Conservation (phyloP, 2,888 invertebrate species). For the Osedax fenrisi region DNA sequence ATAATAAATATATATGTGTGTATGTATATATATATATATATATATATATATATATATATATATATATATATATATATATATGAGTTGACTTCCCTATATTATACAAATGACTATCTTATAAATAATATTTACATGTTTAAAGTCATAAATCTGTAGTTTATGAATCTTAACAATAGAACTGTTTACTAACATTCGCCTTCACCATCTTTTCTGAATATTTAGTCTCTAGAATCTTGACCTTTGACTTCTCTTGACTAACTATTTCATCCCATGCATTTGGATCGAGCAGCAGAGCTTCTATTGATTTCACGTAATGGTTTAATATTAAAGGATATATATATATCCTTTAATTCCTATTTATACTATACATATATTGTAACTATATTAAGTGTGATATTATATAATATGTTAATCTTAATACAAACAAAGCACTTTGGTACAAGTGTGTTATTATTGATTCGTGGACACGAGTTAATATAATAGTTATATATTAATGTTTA, state of each 20-base stretch:
- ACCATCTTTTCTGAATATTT: slow-evolving; percentile 13
- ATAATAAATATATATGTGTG: not conserved
- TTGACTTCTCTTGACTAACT: slow-evolving; percentile 1
- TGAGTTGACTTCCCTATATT: not conserved
- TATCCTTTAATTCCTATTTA: too few relatives aligned
- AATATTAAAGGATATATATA: too few relatives aligned
- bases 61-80: not conserved
- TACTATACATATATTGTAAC: too few relatives aligned
- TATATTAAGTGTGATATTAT: too few relatives aligned
- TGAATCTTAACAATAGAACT: not conserved
- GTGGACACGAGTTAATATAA: too few relatives aligned
- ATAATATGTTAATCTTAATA: too few relatives aligned
- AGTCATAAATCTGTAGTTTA: not conserved
- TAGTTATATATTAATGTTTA: too few relatives aligned
- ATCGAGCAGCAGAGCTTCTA: slow-evolving; percentile 12
- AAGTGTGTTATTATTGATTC: too few relatives aligned
- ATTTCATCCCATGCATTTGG: slow-evolving; percentile 6
- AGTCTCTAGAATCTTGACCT: slow-evolving; percentile 4
- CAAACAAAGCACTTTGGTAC: too few relatives aligned
- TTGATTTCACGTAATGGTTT: too few relatives aligned
- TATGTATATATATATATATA: not conserved
- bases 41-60: not conserved
- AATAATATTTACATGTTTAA: not conserved
- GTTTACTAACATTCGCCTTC: not conserved
- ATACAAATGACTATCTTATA: not conserved